A percentile compares a stretch with the other conserved stretches of the same genome.
Conservation (phyloP, 1,140 invertebrate genomes). For the Spodoptera frugiperda region DNA sequence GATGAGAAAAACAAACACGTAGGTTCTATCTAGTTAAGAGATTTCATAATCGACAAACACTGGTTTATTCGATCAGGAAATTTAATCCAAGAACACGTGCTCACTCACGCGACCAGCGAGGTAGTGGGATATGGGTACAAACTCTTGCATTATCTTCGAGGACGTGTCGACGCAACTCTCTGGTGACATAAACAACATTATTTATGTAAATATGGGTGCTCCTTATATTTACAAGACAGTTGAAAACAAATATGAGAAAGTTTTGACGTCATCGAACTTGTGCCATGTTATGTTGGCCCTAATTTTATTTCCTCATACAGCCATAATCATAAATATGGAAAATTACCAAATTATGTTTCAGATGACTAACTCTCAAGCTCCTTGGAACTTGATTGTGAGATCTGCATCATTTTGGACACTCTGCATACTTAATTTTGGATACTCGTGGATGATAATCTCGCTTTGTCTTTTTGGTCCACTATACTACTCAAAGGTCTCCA, state of each 20-base stretch:
- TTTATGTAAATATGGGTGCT: not conserved
- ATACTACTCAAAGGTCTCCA: conserved; percentile 69
- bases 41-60: no score
- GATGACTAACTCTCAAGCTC: conserved; percentile 74
- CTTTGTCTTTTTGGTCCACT: conserved; percentile 75
- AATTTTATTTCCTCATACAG: not conserved
- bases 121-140: no score
- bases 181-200: not conserved
- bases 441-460: conserved; percentile 79
- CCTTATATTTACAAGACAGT: not conserved
- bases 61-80: no score
- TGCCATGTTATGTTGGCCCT: not conserved
- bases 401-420: conserved; percentile 77
- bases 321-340: not conserved
- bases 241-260: not conserved
- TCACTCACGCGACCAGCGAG: no score
- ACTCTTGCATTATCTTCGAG: no score
- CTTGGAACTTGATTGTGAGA: conserved; percentile 74
- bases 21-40: no score
- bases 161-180: no score
- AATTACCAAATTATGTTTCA: conserved; percentile 53
- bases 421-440: conserved; percentile 77
- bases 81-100: no score
- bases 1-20: no score
- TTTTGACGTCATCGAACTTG: not conserved